These are phyloP conservation scores for Phortica magna DNA, from an alignment of 2,888 invertebrate genomes.

Conservation along the genomic window DNA sequence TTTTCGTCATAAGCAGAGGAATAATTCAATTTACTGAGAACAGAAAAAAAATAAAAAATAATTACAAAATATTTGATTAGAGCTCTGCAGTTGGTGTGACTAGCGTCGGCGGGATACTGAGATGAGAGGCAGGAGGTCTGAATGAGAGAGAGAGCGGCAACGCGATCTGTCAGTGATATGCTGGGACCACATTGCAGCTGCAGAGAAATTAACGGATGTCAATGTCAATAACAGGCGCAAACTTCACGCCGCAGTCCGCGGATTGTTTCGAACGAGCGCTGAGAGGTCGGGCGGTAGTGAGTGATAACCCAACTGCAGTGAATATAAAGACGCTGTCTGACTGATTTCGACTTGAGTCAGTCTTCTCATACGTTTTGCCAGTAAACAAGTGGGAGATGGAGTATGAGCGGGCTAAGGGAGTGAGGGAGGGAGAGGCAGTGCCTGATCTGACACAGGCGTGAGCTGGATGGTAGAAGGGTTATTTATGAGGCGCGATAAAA, in stretches of 20 bases:
- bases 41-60: neutral
- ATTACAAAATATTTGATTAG: neutral
- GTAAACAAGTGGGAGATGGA: slow-evolving; percentile 8
- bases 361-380: neutral
- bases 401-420: slow-evolving; percentile 25
- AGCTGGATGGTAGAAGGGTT: slow-evolving; percentile 56
- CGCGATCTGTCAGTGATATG: slow-evolving; percentile 37
- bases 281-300: slow-evolving; percentile 35
- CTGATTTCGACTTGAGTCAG: neutral
- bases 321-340: slow-evolving; percentile 15
- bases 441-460: too few relatives aligned
- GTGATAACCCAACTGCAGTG: slow-evolving; percentile 8
- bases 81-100: neutral
- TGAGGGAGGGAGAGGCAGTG: slow-evolving; percentile 48
- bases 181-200: neutral
- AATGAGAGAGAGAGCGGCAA: neutral
- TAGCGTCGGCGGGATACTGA: neutral
- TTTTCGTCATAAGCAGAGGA: neutral
- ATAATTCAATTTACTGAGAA: neutral
- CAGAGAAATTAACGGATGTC: slow-evolving; percentile 43
- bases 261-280: neutral
- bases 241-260: neutral
- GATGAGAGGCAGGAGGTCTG: neutral
- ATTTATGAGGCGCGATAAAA: slow-evolving; percentile 75
- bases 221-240: slow-evolving; percentile 59